Conservation (phyloP, 2,797 vertebrate genomes). For the Crenichthys baileyi region DNA sequence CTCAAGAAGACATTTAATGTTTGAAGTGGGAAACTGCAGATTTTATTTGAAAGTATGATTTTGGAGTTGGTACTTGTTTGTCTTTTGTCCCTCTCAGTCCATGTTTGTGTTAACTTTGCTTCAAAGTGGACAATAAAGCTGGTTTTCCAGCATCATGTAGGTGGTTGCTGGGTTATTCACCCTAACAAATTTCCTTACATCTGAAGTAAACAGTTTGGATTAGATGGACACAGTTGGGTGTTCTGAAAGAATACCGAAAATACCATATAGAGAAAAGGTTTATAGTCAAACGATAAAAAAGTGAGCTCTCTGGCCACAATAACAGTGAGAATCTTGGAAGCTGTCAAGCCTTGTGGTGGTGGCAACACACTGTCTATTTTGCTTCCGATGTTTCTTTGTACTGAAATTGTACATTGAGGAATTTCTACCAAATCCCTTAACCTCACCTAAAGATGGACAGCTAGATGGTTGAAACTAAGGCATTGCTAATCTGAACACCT, state of each 20-base stretch:
- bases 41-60: slow-evolving; percentile 1
- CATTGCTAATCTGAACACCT: too few relatives aligned
- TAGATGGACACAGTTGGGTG: not conserved
- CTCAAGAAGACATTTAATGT: not conserved
- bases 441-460: not conserved
- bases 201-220: not conserved
- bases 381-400: not conserved
- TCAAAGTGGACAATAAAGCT: not conserved
- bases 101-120: not conserved
- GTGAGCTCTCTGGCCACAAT: not conserved
- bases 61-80: not conserved
- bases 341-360: not conserved
- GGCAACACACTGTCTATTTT: not conserved
- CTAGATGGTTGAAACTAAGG: too few relatives aligned
- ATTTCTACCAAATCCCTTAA: not conserved
- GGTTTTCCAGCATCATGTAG: not conserved
- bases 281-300: not conserved
- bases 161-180: not conserved
- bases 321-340: not conserved
- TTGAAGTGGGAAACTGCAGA: not conserved
- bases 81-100: not conserved
- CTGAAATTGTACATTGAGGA: not conserved
- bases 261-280: not conserved
- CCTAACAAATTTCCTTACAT: not conserved
- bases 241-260: not conserved